Percentiles rank a stretch among this genome's conserved stretches.
phyloP scores from a whole-genome alignment of 1,140 invertebrate genomes.

The Drosophila orena region DNA sequence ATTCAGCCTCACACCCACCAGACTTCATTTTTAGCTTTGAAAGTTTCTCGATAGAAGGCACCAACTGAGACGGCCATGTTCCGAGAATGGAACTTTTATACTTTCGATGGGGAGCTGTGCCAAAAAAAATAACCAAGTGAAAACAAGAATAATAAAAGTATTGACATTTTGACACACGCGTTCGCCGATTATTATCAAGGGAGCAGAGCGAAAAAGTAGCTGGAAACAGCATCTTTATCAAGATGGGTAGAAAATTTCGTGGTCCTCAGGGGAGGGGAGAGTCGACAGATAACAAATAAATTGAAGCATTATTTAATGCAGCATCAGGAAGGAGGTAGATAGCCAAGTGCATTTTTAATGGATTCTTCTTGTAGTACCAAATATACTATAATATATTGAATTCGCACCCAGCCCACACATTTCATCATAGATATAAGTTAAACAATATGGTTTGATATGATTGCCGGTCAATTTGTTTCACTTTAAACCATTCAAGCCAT shows the following conservation, averaged over 20 bases:
- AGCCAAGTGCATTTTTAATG: slow-evolving; percentile 6
- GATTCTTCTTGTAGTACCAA: background rate
- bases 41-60: slow-evolving; percentile 49
- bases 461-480: too few species aligned
- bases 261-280: background rate
- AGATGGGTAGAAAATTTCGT: slow-evolving; percentile 19
- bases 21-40: slow-evolving; percentile 62
- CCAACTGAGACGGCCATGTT: slow-evolving; percentile 48
- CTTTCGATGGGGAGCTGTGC: slow-evolving; percentile 9
- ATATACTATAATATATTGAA: background rate
- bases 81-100: slow-evolving; percentile 58
- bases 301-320: slow-evolving; percentile 3
- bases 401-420: background rate
- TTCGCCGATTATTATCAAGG: slow-evolving; percentile 68
- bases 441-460: too few species aligned
- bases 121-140: slow-evolving; percentile 13
- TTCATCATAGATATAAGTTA: too few species aligned
- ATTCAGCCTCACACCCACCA: slow-evolving; percentile 47
- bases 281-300: background rate
- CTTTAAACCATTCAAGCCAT: background rate
- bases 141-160: slow-evolving; percentile 43
- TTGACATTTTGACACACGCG: slow-evolving; percentile 61
- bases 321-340: background rate
- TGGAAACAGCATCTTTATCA: slow-evolving; percentile 1
- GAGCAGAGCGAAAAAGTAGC: slow-evolving; percentile 12